These are phyloP conservation scores for Heterodera filipjevi DNA, from an alignment of 2,888 invertebrate species.

Conservation along the genomic window DNA sequence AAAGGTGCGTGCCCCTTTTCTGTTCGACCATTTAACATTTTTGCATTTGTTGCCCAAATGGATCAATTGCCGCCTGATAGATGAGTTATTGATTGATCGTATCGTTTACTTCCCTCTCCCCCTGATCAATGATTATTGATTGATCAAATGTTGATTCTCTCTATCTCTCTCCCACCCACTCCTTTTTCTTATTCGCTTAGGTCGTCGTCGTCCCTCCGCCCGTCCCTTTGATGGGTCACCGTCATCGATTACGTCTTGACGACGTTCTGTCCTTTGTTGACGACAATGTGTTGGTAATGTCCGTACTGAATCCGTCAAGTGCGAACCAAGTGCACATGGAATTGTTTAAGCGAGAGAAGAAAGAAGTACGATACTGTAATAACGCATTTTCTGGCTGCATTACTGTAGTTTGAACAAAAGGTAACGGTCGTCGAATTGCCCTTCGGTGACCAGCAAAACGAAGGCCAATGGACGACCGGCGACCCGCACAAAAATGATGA, in stretches of 20 bases:
- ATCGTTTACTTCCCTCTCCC: too few relatives aligned
- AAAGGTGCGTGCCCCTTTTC: too few relatives aligned
- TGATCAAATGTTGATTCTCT: not conserved
- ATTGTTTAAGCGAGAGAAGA: conserved; percentile 22
- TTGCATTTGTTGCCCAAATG: not conserved
- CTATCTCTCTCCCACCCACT: not conserved
- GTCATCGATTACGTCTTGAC: conserved; percentile 38
- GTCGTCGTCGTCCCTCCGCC: conserved; percentile 18
- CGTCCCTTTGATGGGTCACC: conserved; percentile 7
- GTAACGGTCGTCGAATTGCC: conserved; percentile 51
- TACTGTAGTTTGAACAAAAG: not conserved
- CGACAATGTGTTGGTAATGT: conserved; percentile 42
- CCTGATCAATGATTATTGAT: not conserved
- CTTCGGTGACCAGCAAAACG: not conserved
- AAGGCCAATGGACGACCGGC: not conserved
- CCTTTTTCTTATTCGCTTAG: not conserved
- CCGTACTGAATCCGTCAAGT: conserved; percentile 24
- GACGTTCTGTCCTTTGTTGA: conserved; percentile 48
- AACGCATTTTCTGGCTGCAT: too few relatives aligned
- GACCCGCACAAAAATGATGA: conserved; percentile 27
- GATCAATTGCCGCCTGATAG: too few relatives aligned
- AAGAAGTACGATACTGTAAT: not conserved
- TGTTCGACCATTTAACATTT: not conserved
- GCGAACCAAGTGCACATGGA: conserved; percentile 28
- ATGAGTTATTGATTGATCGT: too few relatives aligned